phyloP scores from a whole-genome alignment of 2,888 invertebrate species.

The Mythimna lalbum region DNA sequence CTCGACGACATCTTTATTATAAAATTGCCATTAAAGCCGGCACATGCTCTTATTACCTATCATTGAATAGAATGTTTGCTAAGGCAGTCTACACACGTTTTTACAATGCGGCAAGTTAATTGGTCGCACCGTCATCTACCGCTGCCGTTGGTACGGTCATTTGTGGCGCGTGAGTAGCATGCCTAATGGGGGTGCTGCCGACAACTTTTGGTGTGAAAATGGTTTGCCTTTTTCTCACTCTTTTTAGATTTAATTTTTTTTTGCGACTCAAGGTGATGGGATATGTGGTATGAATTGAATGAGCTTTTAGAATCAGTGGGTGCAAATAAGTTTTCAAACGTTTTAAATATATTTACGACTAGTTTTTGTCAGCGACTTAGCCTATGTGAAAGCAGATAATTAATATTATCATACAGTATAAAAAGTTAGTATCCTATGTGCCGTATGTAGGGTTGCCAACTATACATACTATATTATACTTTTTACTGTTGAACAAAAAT shows the following conservation, averaged over 20 bases:
- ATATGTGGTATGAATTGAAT: neutral
- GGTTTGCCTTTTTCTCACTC: constrained; percentile 37
- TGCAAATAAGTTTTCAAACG: neutral
- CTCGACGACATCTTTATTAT: constrained; percentile 16
- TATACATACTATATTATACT: too few species aligned
- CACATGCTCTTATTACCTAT: constrained; percentile 45
- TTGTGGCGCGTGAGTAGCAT: constrained; percentile 72
- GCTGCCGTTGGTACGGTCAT: constrained; percentile 70
- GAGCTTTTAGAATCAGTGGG: neutral
- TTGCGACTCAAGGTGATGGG: neutral
- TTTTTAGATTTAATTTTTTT: constrained; percentile 38
- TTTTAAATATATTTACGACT: too few species aligned
- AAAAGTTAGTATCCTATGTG: too few species aligned
- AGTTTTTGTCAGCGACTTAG: too few species aligned
- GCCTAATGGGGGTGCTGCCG: constrained; percentile 59
- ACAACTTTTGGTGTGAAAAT: constrained; percentile 46
- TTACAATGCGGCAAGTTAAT: constrained; percentile 76
- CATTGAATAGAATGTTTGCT: constrained; percentile 65
- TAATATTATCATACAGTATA: too few species aligned
- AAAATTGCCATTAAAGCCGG: constrained; percentile 26
- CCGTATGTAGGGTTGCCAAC: too few species aligned
- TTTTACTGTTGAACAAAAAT: too few species aligned
- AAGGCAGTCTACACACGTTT: constrained; percentile 76
- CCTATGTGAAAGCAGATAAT: too few species aligned
- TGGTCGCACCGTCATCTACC: constrained; percentile 70